A percentile compares a stretch with the other conserved stretches of the same genome.
Conservation (phyloP, 2,113 vertebrate species). For the Carlito syrichta region DNA sequence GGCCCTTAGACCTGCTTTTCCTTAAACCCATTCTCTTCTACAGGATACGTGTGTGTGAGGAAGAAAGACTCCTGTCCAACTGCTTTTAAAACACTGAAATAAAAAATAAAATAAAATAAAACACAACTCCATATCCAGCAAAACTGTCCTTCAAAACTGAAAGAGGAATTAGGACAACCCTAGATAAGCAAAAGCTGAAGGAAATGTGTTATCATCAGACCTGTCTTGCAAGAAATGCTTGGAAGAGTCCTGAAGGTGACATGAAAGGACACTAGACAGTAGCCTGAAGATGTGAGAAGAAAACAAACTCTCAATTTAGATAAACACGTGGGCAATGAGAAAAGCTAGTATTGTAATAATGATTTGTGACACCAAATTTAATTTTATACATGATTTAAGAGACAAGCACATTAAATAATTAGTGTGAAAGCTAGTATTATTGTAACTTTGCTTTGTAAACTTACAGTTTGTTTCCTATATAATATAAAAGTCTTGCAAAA, state of each 20-base stretch:
- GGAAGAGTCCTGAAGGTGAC: not conserved
- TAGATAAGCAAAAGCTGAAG: not conserved
- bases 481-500: not conserved
- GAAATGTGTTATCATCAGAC: not conserved
- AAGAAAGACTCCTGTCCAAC: not conserved
- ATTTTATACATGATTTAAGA: not conserved
- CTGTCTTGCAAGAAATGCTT: not conserved
- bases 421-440: not conserved
- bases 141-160: not conserved
- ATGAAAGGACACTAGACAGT: not conserved
- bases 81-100: not conserved
- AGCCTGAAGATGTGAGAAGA: not conserved
- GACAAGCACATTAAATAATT: not conserved
- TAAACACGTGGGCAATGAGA: not conserved
- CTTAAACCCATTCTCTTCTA: not conserved
- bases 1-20: not conserved
- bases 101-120: not conserved
- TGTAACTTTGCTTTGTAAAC: not conserved
- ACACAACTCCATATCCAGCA: not conserved
- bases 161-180: not conserved
- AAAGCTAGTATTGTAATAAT: not conserved
- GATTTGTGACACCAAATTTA: not conserved
- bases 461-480: not conserved
- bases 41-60: fast-evolving
- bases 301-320: too few relatives aligned